Conservation (phyloP, 2,888 invertebrate genomes). For the Brachypterus glaber region DNA sequence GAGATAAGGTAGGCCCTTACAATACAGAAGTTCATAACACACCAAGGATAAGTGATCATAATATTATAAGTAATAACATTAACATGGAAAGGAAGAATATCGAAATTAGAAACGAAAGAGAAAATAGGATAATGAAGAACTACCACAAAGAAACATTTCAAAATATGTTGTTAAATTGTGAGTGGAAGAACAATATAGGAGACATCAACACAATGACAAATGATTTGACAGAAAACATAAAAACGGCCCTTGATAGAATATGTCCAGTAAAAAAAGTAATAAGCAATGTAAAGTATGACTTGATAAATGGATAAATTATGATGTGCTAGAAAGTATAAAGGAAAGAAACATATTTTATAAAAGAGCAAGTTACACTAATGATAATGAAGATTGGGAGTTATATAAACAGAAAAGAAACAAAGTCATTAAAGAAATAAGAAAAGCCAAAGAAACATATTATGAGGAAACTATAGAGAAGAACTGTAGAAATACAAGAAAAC, state of each 20-base stretch:
- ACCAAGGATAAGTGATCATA: constrained; percentile 4
- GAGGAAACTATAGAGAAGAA: not conserved
- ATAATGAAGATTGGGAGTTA: not conserved
- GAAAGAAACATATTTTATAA: not conserved
- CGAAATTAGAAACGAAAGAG: not conserved
- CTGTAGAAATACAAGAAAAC: not conserved
- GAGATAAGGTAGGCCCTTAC: too few species aligned
- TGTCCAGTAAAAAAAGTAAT: constrained; percentile 2
- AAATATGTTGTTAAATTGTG: not conserved
- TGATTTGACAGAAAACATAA: not conserved
- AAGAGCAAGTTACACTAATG: not conserved
- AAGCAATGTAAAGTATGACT: not conserved
- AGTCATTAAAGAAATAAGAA: too few species aligned
- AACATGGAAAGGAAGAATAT: too few species aligned
- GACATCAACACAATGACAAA: not conserved
- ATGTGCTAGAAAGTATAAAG: not conserved
- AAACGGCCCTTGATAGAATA: not conserved
- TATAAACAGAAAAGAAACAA: constrained; percentile 1
- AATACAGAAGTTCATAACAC: not conserved
- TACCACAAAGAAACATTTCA: not conserved
- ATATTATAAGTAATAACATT: not conserved
- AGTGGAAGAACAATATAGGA: not conserved
- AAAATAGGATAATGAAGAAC: not conserved
- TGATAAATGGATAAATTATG: constrained; percentile 1
- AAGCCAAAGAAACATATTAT: too few species aligned